Evolutionary conservation across 1,140 invertebrate genomes (phyloP), one percentile per base, ranked within the genome.

Genomic region (Pseudomyrmex pallidus): DNA sequence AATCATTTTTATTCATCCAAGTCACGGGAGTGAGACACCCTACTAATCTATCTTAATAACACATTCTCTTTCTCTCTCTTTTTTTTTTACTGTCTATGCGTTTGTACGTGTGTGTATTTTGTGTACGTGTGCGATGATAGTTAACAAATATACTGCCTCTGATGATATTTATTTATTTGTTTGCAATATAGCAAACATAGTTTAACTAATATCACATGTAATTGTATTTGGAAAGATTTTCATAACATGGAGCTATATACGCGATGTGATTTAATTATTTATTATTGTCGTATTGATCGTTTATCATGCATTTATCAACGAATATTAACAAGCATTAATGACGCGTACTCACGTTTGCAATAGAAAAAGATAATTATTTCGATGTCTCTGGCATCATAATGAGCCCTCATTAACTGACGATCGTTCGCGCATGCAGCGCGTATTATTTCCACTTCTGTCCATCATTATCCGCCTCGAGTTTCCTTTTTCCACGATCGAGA

Each of bases 281-380:
- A 78, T 70, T 57, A 70, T 44, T 52, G 20, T 57, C 54, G 15
- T 22, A 48, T 13, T 17, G 20, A 46, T 12, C 54, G n/a, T 72
- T 72, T 67, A 48, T 64, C 12, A 25, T 22, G 52, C 54, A 52
- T 80, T 80, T 78, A 25, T 80, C 54, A 80, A 61, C 54, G 44
- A 17, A 17, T 50, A 72, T 80, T 72, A 80, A 59, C 76, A 57
- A 13, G 46, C 44, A 17, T n/a, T 76, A 76, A 54, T 48, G 61
- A 25, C 74, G 9, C 74, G n/a, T n/a, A 76, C 44, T 80, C 76
- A 48, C 15, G 66, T 59, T 10, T 17, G 17, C 17, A 52, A 52
- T 50, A 59, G 59, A 80, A 66, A 70, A 80, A 80, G 59, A 72
- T 44, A 72, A 80, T 80, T 80, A 80, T 80, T 72, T 72, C 66